Evolutionary conservation across 2,888 invertebrate species (phyloP), one percentile per base, ranked within the genome.

Genomic region (Shargacucullia verbasci): DNA sequence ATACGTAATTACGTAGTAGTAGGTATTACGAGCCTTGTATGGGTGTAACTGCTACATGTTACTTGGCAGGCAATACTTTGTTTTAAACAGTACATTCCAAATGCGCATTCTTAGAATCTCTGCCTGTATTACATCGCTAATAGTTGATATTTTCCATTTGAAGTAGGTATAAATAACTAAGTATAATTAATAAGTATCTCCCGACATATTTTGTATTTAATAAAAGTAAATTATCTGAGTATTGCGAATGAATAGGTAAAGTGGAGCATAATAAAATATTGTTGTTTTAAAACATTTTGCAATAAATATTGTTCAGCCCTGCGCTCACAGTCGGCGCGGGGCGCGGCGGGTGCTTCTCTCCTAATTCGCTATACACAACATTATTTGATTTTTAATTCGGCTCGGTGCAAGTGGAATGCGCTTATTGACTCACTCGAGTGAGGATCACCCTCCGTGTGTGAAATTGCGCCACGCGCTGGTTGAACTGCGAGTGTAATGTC

Each of bases 301-400:
- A 33, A 27, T 27, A 67, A 38, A 38, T 37, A 11, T 0, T 2
- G 56, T 33, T 48, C 65, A 71, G 29, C 75, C 75, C 75, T 74
- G 56, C 31, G 27, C 11, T 10, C 13, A 7, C n/a, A n/a, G n/a
- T n/a, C n/a, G 4, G 20, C 20, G 2, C 29, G 39, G 27, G 29
- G 15, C 14, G 20, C 29, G 34, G 41, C 29, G 62, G 29, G 50
- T 48, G 57, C 60, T 55, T 41, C 49, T 52, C 62, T 71, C 59
- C 81, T 88, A 88, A 89, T 89, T 86, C 88, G 89, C 85, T 82
- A 83, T 86, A 85, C 88, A 86, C 88, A 87, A 87, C 88, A 91
- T 92, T 93, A 92, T 93, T 93, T 92, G 92, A 93, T 93, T 92
- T 92, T 88, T 87, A 91, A 92, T 92, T 91, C 80, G 88, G 68